Percentiles rank a stretch among this genome's conserved stretches.
phyloP scores from a whole-genome alignment of 1,140 invertebrate species.

The Caenorhabditis remanei region DNA sequence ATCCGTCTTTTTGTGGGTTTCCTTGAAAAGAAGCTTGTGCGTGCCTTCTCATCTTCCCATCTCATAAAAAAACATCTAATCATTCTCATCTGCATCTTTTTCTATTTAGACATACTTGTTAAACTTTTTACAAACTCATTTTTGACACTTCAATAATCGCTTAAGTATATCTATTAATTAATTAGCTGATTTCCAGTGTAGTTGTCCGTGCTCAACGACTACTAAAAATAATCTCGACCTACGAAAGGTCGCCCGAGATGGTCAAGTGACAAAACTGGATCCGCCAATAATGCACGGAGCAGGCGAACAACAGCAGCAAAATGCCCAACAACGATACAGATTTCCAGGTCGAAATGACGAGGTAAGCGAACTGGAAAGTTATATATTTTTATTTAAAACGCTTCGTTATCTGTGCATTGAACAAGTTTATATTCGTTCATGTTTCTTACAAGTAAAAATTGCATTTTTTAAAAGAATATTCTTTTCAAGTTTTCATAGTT shows the following conservation, averaged over 20 bases:
- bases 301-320: constrained; percentile 31
- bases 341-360: neutral
- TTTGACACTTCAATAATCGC: too few species aligned
- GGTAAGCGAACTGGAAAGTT: neutral
- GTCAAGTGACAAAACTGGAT: constrained; percentile 3
- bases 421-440: too few species aligned
- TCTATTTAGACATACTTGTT: neutral
- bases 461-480: too few species aligned
- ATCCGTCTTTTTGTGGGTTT: constrained; percentile 55
- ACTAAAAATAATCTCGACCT: neutral
- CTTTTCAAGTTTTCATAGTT: too few species aligned
- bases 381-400: too few species aligned
- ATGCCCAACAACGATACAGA: neutral
- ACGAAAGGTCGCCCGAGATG: constrained; percentile 11
- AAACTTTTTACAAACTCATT: too few species aligned
- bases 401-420: too few species aligned
- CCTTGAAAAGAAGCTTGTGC: constrained; percentile 54
- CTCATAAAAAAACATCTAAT: constrained; percentile 50
- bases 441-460: too few species aligned
- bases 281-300: constrained; percentile 40
- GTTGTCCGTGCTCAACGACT: neutral
- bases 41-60: constrained; percentile 52
- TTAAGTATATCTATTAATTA: too few species aligned
- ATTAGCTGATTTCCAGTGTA: too few species aligned
- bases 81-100: constrained; percentile 1